phyloP scores from a whole-genome alignment of 2,113 vertebrate genomes.

The Leptodactylus fuscus region DNA sequence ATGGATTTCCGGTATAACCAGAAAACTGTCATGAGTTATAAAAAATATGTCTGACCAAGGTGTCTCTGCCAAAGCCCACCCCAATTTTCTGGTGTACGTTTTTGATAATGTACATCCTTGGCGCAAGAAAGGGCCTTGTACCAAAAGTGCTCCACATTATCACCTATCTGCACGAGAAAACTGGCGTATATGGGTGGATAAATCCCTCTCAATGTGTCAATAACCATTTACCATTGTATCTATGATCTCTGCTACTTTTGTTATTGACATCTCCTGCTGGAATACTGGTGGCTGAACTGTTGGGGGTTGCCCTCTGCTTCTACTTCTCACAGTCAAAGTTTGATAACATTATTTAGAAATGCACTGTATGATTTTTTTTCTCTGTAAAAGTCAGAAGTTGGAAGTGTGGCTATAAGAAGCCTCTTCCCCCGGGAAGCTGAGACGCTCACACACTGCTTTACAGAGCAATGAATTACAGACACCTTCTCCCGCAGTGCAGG shows the following conservation, averaged over 20 bases:
- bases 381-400: background rate
- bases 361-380: background rate
- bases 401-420: background rate
- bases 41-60: too few relatives aligned
- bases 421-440: background rate
- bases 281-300: background rate
- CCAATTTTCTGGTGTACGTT: too few relatives aligned
- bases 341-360: constrained; percentile 1
- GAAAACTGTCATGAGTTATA: too few relatives aligned
- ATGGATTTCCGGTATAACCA: too few relatives aligned
- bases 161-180: too few relatives aligned
- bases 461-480: constrained; percentile 16
- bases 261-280: background rate
- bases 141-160: too few relatives aligned
- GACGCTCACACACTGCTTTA: background rate
- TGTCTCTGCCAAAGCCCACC: too few relatives aligned
- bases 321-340: background rate
- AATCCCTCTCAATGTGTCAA: too few relatives aligned
- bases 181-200: too few relatives aligned
- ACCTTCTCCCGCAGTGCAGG: background rate
- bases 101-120: too few relatives aligned
- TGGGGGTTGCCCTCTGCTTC: background rate
- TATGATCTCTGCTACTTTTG: background rate
- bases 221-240: background rate
- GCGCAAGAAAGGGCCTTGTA: too few relatives aligned